These are phyloP conservation scores for Drosophila quinaria DNA, from an alignment of 2,888 invertebrate genomes.

Conservation along the genomic window DNA sequence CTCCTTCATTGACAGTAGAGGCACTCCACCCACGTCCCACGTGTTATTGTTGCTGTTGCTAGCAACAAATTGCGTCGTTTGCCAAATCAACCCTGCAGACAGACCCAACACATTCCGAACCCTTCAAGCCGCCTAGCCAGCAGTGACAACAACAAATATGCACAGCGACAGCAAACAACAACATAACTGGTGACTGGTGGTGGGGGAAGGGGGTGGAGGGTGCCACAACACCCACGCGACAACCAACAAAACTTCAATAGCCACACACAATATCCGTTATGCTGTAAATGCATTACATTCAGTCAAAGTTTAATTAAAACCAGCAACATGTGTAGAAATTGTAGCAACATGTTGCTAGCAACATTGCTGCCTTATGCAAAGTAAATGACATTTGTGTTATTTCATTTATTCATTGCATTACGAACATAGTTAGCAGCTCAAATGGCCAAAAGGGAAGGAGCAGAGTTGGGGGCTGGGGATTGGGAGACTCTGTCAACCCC, in stretches of 20 bases:
- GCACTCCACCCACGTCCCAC: conserved; percentile 55
- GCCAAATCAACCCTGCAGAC: conserved; percentile 78
- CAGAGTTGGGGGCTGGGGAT: background rate
- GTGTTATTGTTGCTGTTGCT: conserved; percentile 52
- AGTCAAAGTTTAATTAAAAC: conserved; percentile 67
- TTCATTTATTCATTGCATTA: conserved; percentile 72
- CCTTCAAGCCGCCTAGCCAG: conserved; percentile 11
- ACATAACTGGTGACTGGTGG: background rate
- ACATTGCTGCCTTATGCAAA: conserved; percentile 23
- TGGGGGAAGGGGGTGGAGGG: background rate
- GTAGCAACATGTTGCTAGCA: conserved; percentile 58
- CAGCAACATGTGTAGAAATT: conserved; percentile 23
- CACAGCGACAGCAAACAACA: conserved; percentile 61
- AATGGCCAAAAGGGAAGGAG: conserved; percentile 33
- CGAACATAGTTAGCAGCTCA: conserved; percentile 58
- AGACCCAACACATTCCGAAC: conserved; percentile 39
- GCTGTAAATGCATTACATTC: conserved; percentile 50
- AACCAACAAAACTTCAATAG: conserved; percentile 69
- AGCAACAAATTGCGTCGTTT: conserved; percentile 77
- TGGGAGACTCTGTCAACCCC: conserved; percentile 28
- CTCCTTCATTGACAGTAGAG: conserved; percentile 29
- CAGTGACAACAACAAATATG: conserved; percentile 54
- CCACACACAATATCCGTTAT: conserved; percentile 73
- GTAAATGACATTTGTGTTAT: conserved; percentile 32
- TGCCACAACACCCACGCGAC: conserved; percentile 42